Percentiles rank a stretch among this genome's conserved stretches.
Evolutionary conservation across 2,113 vertebrate species (phyloP).

Genomic region (Dendrocopos noguchii): DNA sequence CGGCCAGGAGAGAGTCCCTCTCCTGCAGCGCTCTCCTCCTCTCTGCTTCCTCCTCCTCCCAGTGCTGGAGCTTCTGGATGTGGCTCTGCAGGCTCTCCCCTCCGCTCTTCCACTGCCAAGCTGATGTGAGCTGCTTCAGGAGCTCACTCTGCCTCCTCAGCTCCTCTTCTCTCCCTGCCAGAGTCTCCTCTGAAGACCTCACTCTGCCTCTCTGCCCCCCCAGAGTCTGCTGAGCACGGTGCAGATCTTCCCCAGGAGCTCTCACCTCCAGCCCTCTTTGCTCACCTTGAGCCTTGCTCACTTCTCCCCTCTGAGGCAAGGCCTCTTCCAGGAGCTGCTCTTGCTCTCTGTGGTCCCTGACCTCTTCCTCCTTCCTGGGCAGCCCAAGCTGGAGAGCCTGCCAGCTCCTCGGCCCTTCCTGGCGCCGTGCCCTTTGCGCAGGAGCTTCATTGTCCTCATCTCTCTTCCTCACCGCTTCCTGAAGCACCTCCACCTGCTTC

Average conservation of each 20-base stretch:
- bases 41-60: conserved; percentile 26
- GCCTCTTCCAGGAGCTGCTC: neutral
- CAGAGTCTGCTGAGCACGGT: neutral
- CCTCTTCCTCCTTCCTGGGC: neutral
- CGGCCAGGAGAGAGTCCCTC: conserved; percentile 9
- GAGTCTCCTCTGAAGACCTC: conserved; percentile 32
- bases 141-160: conserved; percentile 26
- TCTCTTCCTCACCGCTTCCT: neutral
- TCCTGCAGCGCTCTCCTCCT: neutral
- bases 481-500: neutral
- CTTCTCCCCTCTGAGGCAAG: neutral
- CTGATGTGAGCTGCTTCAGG: conserved; percentile 24
- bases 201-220: conserved; percentile 1
- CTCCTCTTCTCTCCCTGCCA: conserved; percentile 38
- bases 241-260: neutral
- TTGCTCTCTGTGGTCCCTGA: neutral
- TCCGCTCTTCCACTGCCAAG: neutral
- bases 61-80: conserved; percentile 13
- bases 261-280: neutral
- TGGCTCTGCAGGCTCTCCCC: neutral
- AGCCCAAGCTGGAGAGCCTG: neutral
- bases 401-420: neutral
- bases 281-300: neutral
- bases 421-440: neutral
- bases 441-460: neutral